Percentiles rank a stretch among this genome's conserved stretches.
Evolutionary conservation across 2,113 vertebrate species (phyloP).

Genomic region (Malaclemys terrapin): DNA sequence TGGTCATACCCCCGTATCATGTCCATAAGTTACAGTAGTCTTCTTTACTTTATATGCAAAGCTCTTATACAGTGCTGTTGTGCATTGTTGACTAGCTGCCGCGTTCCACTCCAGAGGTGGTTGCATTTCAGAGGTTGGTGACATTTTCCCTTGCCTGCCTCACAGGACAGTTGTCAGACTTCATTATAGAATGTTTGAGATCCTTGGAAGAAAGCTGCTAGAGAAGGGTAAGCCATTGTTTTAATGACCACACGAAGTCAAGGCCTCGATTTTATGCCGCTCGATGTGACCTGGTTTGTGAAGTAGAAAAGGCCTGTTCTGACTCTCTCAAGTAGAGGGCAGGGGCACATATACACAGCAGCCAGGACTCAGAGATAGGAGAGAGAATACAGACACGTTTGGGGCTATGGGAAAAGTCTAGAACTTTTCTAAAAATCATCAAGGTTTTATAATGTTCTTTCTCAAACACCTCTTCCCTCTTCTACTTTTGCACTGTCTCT

Average conservation of each 20-base stretch:
- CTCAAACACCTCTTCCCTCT: neutral
- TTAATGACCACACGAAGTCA: neutral
- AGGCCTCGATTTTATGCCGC: neutral
- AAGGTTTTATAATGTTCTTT: neutral
- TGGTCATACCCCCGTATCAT: neutral
- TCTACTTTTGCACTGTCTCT: too few relatives aligned
- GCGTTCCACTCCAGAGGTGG: neutral
- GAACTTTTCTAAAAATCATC: neutral
- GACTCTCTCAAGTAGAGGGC: neutral
- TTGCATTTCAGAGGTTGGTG: neutral
- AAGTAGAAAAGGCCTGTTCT: neutral
- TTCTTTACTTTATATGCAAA: neutral
- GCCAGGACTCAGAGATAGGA: neutral
- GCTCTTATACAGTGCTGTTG: neutral
- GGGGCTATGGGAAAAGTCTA: neutral
- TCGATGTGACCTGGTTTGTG: neutral
- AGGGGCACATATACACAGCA: too few relatives aligned
- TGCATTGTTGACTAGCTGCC: neutral
- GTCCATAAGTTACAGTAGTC: neutral
- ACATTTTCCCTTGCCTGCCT: neutral
- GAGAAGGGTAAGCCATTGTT: neutral
- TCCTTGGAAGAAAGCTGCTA: neutral
- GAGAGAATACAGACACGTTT: neutral
- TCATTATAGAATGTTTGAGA: neutral
- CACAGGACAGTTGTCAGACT: neutral